phyloP scores from a whole-genome alignment of 2,888 invertebrate species.

The Syrista parreyssii region DNA sequence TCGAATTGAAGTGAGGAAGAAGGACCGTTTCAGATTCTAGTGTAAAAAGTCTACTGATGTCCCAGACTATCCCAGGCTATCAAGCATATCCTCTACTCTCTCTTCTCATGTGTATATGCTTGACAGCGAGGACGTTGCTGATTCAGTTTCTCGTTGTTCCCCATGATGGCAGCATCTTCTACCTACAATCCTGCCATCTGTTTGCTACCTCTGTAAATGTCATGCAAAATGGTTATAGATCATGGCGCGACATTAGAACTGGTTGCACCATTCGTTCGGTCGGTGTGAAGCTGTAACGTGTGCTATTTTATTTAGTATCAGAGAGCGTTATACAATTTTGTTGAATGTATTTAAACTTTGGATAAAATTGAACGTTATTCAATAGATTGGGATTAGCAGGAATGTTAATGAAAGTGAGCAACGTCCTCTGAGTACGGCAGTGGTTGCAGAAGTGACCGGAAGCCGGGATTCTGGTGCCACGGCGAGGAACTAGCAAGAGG shows the following conservation, averaged over 20 bases:
- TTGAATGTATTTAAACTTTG: background rate
- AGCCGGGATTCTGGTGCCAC: conserved; percentile 18
- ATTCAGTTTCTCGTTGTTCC: background rate
- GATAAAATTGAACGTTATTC: background rate
- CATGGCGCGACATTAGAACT: background rate
- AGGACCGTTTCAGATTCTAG: background rate
- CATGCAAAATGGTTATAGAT: background rate
- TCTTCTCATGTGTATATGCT: background rate
- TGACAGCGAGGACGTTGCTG: background rate
- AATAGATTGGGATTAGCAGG: background rate
- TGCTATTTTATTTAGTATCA: background rate
- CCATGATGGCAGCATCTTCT: background rate
- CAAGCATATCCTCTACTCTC: background rate
- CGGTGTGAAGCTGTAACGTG: background rate
- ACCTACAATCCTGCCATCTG: background rate
- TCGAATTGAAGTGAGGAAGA: background rate
- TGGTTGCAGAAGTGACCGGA: conserved; percentile 14
- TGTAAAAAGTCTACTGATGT: background rate
- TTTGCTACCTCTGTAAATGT: background rate
- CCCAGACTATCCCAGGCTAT: background rate
- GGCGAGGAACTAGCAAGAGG: conserved; percentile 3
- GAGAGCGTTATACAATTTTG: background rate
- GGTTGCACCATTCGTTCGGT: background rate
- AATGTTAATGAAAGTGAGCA: background rate
- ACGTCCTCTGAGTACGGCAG: background rate